Conservation (phyloP, 2,113 vertebrate genomes). For the Sturnus vulgaris region DNA sequence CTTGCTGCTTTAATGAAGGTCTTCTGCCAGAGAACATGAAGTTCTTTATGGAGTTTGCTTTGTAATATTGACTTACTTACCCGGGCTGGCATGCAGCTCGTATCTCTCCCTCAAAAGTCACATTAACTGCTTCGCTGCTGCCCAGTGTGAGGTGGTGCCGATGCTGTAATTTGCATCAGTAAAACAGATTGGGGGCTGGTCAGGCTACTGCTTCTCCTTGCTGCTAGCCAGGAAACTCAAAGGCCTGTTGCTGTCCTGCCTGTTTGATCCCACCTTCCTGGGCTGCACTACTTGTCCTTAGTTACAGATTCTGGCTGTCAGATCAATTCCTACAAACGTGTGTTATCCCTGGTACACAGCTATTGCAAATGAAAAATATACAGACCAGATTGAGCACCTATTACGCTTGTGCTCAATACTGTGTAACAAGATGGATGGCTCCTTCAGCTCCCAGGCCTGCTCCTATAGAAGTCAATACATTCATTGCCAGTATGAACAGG, state of each 20-base stretch:
- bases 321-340: not conserved
- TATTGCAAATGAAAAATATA: not conserved
- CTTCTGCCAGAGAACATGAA: not conserved
- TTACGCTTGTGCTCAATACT: constrained; percentile 1
- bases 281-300: not conserved
- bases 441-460: not conserved
- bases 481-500: not conserved
- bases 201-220: not conserved
- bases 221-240: not conserved
- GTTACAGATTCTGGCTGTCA: not conserved
- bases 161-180: not conserved
- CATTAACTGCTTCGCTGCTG: not conserved
- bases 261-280: not conserved
- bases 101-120: not conserved
- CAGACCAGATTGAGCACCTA: not conserved
- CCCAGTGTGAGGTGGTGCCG: not conserved
- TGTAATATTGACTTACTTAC: constrained; percentile 21
- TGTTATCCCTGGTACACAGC: not conserved
- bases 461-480: not conserved
- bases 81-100: not conserved
- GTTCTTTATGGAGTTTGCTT: constrained; percentile 34
- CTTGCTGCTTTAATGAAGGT: constrained; percentile 40
- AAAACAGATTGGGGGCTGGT: not conserved
- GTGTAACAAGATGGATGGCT: constrained; percentile 14
- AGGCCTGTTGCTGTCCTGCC: not conserved